A percentile compares a stretch with the other conserved stretches of the same genome.
Conservation (phyloP, 2,113 vertebrate genomes). For the Anas platyrhynchos region DNA sequence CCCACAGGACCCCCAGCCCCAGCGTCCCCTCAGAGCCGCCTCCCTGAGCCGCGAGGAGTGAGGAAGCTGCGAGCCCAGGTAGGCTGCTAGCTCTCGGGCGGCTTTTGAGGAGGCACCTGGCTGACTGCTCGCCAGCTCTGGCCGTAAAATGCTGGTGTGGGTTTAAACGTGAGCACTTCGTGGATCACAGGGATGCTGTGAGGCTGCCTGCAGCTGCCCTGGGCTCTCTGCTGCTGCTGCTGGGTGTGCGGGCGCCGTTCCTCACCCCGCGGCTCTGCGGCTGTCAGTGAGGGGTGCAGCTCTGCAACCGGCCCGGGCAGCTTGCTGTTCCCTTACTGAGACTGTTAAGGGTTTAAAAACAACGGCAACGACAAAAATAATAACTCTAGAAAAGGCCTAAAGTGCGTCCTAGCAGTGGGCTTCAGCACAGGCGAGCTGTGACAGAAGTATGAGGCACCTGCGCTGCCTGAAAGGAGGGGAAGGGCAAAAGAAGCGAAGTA, state of each 20-base stretch:
- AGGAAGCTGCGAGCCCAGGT: not conserved
- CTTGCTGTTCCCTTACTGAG: not conserved
- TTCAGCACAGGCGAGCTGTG: not conserved
- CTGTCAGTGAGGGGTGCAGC: not conserved
- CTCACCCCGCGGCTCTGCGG: not conserved
- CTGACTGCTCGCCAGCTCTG: not conserved
- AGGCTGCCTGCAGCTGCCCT: not conserved
- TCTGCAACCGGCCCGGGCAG: not conserved
- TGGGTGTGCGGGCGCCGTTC: not conserved
- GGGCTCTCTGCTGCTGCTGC: not conserved
- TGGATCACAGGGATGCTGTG: not conserved
- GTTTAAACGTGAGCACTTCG: rapidly evolving
- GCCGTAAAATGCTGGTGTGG: not conserved
- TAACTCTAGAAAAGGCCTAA: not conserved
- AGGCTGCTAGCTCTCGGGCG: not conserved
- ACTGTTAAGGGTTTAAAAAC: not conserved
- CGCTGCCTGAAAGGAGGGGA: no score
- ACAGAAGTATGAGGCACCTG: not conserved
- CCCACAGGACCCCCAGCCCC: not conserved
- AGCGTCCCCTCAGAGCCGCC: not conserved
- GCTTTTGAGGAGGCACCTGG: not conserved
- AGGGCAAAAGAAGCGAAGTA: not conserved
- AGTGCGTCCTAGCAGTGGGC: not conserved
- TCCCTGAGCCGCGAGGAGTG: not conserved
- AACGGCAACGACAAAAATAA: not conserved